Percentiles rank a stretch among this genome's conserved stretches.
These are phyloP conservation scores for Myotis findleyi DNA, from an alignment of 2,797 vertebrate genomes.

Conservation along the genomic window DNA sequence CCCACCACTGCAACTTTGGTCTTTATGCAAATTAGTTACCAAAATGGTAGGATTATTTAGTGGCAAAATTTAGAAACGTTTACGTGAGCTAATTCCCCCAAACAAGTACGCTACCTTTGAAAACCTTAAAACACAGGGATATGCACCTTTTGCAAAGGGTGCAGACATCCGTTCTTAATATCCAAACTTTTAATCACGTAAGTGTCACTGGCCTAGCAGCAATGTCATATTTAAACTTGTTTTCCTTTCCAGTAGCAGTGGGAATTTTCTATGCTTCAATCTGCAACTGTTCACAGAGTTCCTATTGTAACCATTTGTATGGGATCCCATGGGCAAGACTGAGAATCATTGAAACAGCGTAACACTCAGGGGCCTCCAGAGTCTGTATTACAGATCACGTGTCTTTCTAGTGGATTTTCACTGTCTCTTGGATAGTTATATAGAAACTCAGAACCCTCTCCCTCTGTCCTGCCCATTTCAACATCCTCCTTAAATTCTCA, in stretches of 20 bases:
- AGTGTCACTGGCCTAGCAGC: background rate
- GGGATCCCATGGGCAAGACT: background rate
- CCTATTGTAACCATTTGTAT: background rate
- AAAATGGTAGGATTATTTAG: background rate
- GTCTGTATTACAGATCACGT: background rate
- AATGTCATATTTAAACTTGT: background rate
- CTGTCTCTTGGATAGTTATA: background rate
- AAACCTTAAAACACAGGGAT: background rate
- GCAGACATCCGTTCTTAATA: background rate
- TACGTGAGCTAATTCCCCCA: background rate
- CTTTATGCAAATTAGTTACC: constrained; percentile 78
- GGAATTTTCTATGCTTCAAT: background rate
- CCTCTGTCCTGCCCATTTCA: background rate
- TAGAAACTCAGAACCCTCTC: background rate
- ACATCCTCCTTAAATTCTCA: background rate
- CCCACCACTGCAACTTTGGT: constrained; percentile 78
- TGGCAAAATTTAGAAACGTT: constrained; percentile 30
- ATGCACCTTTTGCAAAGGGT: background rate
- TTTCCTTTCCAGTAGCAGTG: background rate
- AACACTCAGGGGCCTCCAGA: background rate
- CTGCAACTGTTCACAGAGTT: background rate
- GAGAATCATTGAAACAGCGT: background rate
- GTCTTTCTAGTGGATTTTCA: background rate
- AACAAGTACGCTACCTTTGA: background rate
- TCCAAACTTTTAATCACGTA: background rate